Conservation (phyloP, 2,113 vertebrate genomes). For the Bettongia penicillata region DNA sequence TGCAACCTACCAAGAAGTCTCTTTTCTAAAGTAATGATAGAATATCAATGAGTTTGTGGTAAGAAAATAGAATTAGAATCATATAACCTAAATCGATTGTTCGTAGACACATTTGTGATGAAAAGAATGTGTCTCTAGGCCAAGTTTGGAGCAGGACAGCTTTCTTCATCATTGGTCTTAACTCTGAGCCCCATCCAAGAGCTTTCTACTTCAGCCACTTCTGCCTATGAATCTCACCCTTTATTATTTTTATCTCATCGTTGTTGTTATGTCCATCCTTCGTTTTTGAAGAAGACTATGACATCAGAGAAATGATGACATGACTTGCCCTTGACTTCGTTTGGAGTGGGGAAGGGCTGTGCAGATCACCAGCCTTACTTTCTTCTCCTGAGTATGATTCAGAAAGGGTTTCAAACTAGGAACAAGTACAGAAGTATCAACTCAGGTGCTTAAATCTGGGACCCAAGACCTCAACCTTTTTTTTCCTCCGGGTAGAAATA, state of each 20-base stretch:
- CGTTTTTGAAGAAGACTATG: no score
- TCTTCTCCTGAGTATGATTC: background rate
- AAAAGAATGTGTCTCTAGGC: background rate
- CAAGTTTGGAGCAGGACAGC: background rate
- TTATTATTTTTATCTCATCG: conserved; percentile 49
- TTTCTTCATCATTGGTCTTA: background rate
- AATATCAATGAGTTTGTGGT: background rate
- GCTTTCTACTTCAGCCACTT: conserved; percentile 33
- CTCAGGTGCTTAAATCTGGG: background rate
- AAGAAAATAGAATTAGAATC: background rate
- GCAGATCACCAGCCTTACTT: no score
- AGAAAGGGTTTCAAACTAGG: conserved; percentile 31
- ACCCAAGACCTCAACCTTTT: conserved; percentile 13
- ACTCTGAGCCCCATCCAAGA: background rate
- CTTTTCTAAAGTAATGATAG: conserved; percentile 9
- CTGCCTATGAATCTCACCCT: background rate
- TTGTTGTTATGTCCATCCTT: no score
- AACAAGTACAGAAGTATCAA: background rate
- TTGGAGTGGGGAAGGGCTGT: no score
- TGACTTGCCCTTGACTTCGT: no score
- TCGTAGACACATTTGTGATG: background rate
- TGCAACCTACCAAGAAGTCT: conserved; percentile 25
- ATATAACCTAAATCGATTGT: background rate
- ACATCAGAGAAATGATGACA: no score
- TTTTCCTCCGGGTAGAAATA: conserved; percentile 8